phyloP scores from a whole-genome alignment of 1,140 invertebrate species.

The Tetraneura akinire region DNA sequence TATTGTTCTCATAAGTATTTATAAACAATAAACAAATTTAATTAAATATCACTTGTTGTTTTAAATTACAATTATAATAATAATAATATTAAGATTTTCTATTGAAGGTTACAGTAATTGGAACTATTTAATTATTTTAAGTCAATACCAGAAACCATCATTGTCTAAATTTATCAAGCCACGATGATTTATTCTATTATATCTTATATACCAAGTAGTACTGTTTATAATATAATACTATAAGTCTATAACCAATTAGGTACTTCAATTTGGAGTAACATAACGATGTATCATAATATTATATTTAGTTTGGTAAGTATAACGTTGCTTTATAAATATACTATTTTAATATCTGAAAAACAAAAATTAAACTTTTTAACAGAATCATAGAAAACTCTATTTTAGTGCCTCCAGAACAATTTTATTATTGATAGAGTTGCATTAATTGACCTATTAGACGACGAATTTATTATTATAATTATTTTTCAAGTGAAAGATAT shows the following conservation, averaged over 20 bases:
- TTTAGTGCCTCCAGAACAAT: not conserved
- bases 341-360: not conserved
- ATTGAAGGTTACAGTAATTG: not conserved
- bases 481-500: too few relatives aligned
- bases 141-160: not conserved
- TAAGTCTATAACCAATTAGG: not conserved
- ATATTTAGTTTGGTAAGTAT: not conserved
- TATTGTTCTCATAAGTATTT: too few relatives aligned
- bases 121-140: not conserved
- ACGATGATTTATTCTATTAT: not conserved
- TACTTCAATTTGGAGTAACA: constrained; percentile 5
- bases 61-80: not conserved
- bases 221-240: too few relatives aligned
- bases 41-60: not conserved
- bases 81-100: too few relatives aligned
- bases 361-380: constrained; percentile 4
- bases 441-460: too few relatives aligned
- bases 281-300: not conserved
- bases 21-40: too few relatives aligned
- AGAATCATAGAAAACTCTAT: not conserved
- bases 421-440: not conserved
- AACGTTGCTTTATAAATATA: not conserved
- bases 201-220: not conserved
- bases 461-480: too few relatives aligned
- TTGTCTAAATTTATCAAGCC: not conserved